A percentile compares a stretch with the other conserved stretches of the same genome.
Conservation (phyloP, 2,888 invertebrate species). For the Hesperia comma region DNA sequence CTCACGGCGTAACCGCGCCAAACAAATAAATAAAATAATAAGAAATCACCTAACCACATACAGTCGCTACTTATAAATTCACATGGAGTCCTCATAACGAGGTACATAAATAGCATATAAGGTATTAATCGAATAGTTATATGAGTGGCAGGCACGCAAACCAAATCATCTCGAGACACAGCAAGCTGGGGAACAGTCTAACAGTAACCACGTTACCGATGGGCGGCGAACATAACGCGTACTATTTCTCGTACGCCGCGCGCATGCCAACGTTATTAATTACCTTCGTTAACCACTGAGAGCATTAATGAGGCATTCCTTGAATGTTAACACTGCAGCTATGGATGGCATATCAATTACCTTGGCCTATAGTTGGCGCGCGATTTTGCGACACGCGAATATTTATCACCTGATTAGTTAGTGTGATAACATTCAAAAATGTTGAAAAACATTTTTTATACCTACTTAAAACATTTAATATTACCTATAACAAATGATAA, state of each 20-base stretch:
- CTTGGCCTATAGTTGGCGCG: background rate
- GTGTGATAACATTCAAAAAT: too few relatives aligned
- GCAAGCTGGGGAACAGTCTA: constrained; percentile 18
- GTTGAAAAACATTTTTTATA: too few relatives aligned
- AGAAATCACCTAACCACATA: too few relatives aligned
- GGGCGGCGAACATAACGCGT: constrained; percentile 52
- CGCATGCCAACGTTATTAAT: constrained; percentile 62
- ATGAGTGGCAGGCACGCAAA: constrained; percentile 44
- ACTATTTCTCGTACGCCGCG: constrained; percentile 55
- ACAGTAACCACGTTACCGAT: constrained; percentile 55
- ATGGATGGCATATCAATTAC: constrained; percentile 33
- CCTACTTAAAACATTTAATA: too few relatives aligned
- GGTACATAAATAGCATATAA: background rate
- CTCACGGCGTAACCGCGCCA: too few relatives aligned
- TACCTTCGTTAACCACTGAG: constrained; percentile 54
- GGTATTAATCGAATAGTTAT: constrained; percentile 1
- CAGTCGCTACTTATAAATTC: too few relatives aligned
- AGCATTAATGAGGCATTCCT: constrained; percentile 49
- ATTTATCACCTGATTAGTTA: too few relatives aligned
- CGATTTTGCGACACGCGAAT: constrained; percentile 23
- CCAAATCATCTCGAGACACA: constrained; percentile 43
- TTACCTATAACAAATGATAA: too few relatives aligned
- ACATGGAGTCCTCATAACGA: background rate
- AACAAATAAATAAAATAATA: too few relatives aligned
- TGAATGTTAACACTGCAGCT: constrained; percentile 43